Conservation (phyloP, 64 coral and sea anemone species). For the Catalaphyllia jardinei region DNA sequence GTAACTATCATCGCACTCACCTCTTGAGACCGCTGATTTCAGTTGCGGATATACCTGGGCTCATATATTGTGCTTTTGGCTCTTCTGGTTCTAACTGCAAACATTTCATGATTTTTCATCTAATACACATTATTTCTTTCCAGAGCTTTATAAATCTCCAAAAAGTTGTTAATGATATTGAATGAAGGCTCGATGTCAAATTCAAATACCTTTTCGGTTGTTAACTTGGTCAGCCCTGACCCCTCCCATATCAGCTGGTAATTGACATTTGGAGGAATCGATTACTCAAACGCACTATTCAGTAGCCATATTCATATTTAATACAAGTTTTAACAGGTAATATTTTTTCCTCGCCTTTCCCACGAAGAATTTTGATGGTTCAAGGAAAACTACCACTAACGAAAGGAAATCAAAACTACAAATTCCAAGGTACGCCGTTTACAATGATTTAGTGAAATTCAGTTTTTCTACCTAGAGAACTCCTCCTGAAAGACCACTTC, state of each 20-base stretch:
- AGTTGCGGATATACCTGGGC: no score
- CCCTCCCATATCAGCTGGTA: slow-evolving; percentile 2
- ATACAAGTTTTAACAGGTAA: slow-evolving; percentile 2
- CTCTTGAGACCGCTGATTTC: no score
- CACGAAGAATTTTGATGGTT: neutral
- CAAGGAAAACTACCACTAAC: neutral
- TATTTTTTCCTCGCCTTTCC: neutral
- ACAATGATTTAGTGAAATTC: neutral
- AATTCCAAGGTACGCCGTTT: neutral
- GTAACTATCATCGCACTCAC: no score
- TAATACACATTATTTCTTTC: no score
- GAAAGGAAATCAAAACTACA: neutral
- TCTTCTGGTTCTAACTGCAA: no score
- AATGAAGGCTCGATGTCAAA: no score
- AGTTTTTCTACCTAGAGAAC: neutral
- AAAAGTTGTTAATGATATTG: no score
- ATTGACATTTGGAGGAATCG: neutral
- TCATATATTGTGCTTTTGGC: no score
- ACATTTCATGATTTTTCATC: no score
- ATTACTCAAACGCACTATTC: neutral
- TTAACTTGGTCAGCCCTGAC: neutral
- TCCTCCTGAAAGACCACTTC: neutral
- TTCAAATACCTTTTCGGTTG: neutral
- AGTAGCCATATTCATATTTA: neutral
- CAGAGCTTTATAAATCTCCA: no score